These are phyloP conservation scores for Athene noctua DNA, from an alignment of 2,113 vertebrate species.

Conservation along the genomic window DNA sequence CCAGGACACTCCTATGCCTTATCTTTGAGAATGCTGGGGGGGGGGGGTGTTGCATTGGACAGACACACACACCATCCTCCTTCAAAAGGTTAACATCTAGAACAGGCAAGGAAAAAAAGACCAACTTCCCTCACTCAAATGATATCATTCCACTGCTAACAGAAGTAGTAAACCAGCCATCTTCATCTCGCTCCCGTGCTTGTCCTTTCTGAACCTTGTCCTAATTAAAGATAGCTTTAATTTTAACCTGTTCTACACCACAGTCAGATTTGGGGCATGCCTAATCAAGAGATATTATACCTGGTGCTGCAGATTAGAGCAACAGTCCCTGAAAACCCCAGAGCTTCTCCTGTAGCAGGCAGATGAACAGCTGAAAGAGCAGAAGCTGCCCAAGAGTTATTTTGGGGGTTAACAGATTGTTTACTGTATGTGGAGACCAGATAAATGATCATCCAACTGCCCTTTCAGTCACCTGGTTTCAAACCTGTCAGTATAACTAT, in stretches of 20 bases:
- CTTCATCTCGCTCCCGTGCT: neutral
- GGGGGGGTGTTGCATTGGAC: too few species aligned
- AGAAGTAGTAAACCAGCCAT: neutral
- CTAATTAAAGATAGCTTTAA: neutral
- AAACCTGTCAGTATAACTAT: neutral
- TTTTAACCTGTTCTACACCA: neutral
- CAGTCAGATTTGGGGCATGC: neutral
- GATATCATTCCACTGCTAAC: neutral
- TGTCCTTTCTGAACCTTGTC: neutral
- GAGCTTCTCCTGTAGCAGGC: neutral
- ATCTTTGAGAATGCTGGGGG: neutral
- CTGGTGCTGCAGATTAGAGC: neutral
- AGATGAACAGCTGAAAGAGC: neutral
- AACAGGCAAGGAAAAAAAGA: neutral
- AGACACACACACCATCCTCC: neutral
- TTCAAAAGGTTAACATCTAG: neutral
- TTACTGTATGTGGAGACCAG: neutral
- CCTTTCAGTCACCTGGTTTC: constrained; percentile 5
- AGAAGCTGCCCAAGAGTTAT: constrained; percentile 9
- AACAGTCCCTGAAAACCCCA: neutral
- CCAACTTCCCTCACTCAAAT: neutral
- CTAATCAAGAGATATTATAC: neutral
- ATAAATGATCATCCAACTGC: neutral
- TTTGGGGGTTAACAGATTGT: neutral
- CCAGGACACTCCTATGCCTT: neutral